A percentile compares a stretch with the other conserved stretches of the same genome.
These are phyloP conservation scores for Acyrthosiphon pisum DNA, from an alignment of 1,140 invertebrate genomes.

Conservation along the genomic window DNA sequence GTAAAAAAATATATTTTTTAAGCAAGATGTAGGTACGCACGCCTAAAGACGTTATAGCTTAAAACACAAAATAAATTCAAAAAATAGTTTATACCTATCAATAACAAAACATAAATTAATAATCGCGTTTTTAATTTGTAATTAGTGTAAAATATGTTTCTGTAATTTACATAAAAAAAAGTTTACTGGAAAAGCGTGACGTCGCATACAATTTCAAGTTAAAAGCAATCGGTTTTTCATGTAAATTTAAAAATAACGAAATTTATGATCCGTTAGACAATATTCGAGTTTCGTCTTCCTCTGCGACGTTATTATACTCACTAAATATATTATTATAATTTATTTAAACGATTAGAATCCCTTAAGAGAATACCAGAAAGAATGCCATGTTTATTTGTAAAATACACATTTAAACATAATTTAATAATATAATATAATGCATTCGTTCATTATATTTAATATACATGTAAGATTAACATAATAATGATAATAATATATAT, in stretches of 20 bases:
- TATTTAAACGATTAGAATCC: background rate
- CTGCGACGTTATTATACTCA: background rate
- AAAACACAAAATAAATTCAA: background rate
- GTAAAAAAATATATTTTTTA: background rate
- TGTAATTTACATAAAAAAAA: background rate
- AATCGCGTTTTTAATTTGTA: background rate
- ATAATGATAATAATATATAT: background rate
- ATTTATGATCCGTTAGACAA: conserved; percentile 14
- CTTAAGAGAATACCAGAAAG: background rate
- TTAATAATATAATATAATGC: background rate
- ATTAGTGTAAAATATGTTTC: background rate
- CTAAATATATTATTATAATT: background rate
- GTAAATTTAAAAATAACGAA: conserved; percentile 6
- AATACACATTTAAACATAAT: background rate
- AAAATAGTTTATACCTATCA: background rate
- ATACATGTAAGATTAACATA: background rate
- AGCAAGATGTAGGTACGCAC: background rate
- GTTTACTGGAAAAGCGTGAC: background rate
- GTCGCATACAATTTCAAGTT: background rate
- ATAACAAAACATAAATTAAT: background rate
- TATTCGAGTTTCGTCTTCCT: background rate
- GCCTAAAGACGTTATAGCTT: no score
- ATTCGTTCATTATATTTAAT: background rate
- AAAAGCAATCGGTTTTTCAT: background rate
- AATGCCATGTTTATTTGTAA: background rate